Base-by-base conservation (phyloP, 2,888 invertebrate genomes). In the Alitta virens region DNA sequence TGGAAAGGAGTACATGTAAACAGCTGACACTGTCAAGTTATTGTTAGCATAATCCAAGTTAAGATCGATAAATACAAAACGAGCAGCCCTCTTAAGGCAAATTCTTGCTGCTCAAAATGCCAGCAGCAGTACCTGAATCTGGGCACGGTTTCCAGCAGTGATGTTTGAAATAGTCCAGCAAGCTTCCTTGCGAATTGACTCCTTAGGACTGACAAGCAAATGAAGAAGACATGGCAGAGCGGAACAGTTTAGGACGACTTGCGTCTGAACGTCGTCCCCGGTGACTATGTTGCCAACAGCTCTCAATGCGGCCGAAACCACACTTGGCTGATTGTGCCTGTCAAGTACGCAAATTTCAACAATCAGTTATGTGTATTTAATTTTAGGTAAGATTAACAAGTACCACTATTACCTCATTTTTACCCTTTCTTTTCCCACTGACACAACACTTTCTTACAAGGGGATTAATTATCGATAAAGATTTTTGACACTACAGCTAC, bases 241-340 rank as follows among this genome's bases (percentile, higher is more conserved):
- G 70, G 90, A 89, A 81, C 94, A 94, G 84, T 94, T 94, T 55
- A 98, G 85, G 68, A 96, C 90, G 14, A 94, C 90, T 85, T 97
- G 96, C 53, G 97, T 97, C 85, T 97, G 97, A 60, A 90, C 87
- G 82, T 97, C 97, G 82, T 95, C 94, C 38, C 97, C 97, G 0
- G 97, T 97, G 53, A 97, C 96, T 72, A 98, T 94, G 83, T 98
- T 98, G 52, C 97, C 97, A 2, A 96, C 94, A n/a, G 96, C 96
- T 59, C 97, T 86, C 63, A 98, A 81, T 5, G 96, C 96, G 42
- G 97, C 96, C 18, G 81, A 78, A 14, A 81, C 78, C 21, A 82
- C 81, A 68, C 76, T 77, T 50, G 79, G 78, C 51, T 78, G 74
- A 60, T 71, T 72, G 68, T 79, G 77, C 75, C 78, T 81, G 72